These are phyloP conservation scores for Calyptomena viridis DNA, from an alignment of 2,113 vertebrate genomes.

Conservation along the genomic window DNA sequence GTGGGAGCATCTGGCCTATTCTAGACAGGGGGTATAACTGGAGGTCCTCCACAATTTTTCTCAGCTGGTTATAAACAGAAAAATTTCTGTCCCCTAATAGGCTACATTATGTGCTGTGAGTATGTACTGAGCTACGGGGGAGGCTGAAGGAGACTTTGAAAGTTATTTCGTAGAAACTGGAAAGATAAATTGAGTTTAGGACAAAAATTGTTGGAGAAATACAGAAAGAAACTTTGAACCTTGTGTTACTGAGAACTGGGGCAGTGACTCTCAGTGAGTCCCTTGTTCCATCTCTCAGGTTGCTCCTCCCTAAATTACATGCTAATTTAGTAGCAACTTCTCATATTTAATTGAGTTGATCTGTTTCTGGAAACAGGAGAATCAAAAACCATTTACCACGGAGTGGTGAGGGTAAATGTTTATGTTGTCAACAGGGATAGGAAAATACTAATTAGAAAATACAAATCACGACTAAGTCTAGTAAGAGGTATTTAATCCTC, in stretches of 20 bases:
- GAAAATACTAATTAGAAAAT: constrained; percentile 5
- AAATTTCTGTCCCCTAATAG: neutral
- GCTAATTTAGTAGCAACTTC: neutral
- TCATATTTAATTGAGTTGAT: neutral
- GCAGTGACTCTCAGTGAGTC: neutral
- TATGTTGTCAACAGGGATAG: neutral
- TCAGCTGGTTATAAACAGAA: neutral
- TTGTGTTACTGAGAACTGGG: neutral
- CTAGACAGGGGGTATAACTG: neutral
- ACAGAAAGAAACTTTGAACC: neutral
- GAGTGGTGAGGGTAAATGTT: neutral
- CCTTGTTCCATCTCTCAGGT: neutral
- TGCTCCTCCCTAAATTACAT: neutral
- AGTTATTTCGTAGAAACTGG: neutral
- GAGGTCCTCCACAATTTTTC: neutral
- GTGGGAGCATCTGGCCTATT: neutral
- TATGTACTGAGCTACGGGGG: neutral
- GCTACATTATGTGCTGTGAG: neutral
- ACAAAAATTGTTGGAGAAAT: neutral
- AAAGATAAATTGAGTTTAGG: neutral
- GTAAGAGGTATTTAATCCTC: neutral
- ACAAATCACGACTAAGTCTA: neutral
- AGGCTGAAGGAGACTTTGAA: neutral
- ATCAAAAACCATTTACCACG: neutral
- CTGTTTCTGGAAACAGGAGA: neutral